Percentiles rank a stretch among this genome's conserved stretches.
phyloP scores from a whole-genome alignment of 35 echinoderm and acorn worm genomes.

The Acanthaster planci region DNA sequence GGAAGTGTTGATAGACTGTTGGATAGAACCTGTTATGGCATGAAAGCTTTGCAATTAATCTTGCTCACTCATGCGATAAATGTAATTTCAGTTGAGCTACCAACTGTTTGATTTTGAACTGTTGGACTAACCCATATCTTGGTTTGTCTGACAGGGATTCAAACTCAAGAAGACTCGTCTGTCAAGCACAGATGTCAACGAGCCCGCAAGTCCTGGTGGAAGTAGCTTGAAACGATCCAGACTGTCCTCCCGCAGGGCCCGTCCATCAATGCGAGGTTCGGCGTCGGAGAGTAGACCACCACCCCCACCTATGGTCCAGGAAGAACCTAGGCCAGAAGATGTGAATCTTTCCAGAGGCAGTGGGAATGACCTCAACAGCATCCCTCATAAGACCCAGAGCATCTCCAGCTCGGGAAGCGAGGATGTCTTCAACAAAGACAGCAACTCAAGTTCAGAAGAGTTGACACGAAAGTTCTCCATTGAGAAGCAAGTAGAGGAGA shows the following conservation, averaged over 20 bases:
- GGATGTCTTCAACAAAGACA: not conserved
- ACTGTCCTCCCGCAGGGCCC: not conserved
- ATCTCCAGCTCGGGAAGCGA: not conserved
- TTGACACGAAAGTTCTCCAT: not conserved
- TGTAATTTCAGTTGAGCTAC: no score
- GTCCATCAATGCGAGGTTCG: not conserved
- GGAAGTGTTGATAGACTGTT: no score
- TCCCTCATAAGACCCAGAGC: not conserved
- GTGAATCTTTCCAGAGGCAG: no score
- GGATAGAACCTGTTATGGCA: no score
- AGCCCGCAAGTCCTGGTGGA: not conserved
- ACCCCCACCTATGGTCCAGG: not conserved
- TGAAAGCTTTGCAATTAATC: no score
- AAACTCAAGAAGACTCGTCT: not conserved
- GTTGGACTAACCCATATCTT: not conserved
- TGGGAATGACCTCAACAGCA: no score
- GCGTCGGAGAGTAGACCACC: not conserved
- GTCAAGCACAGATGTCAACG: not conserved
- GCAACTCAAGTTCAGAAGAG: not conserved
- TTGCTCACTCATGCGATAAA: no score
- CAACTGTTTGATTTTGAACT: no score
- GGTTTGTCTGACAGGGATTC: not conserved
- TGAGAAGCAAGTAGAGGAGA: not conserved
- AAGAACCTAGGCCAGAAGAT: no score
- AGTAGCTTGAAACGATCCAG: not conserved